phyloP scores from a whole-genome alignment of 2,797 vertebrate genomes.

The Mus caroli region DNA sequence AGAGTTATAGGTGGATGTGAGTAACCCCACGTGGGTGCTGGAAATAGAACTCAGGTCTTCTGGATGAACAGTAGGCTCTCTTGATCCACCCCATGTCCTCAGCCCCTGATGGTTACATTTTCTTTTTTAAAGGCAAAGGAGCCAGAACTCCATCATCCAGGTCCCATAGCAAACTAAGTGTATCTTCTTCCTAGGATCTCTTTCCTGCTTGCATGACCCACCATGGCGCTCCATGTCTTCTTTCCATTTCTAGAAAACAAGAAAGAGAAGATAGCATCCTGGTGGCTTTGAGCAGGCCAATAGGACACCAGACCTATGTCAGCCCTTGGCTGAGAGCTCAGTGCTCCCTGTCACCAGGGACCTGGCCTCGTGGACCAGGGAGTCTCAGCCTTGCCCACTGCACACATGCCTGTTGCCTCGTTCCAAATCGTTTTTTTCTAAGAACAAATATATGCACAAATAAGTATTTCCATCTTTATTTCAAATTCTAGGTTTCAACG shows the following conservation, averaged over 20 bases:
- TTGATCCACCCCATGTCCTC: not conserved
- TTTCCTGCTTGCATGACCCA: fast-evolving
- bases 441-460: constrained; percentile 90
- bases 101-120: not conserved
- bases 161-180: too few relatives aligned
- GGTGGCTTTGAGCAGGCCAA: not conserved
- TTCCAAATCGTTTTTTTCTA: constrained; percentile 86
- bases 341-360: not conserved
- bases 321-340: not conserved
- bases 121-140: not conserved
- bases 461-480: constrained; percentile 90
- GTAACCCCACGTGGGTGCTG: not conserved
- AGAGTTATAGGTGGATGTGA: not conserved
- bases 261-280: not conserved
- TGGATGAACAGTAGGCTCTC: not conserved
- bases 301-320: fast-evolving
- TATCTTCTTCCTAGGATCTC: not conserved
- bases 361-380: not conserved
- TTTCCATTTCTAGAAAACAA: not conserved
- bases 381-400: not conserved
- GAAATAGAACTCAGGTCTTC: not conserved
- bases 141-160: not conserved
- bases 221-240: not conserved
- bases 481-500: constrained; percentile 91
- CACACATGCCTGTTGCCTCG: constrained; percentile 73